Percentiles rank a stretch among this genome's conserved stretches.
Evolutionary conservation across 2,797 vertebrate genomes (phyloP).

Genomic region (Lophotriccus pileatus): DNA sequence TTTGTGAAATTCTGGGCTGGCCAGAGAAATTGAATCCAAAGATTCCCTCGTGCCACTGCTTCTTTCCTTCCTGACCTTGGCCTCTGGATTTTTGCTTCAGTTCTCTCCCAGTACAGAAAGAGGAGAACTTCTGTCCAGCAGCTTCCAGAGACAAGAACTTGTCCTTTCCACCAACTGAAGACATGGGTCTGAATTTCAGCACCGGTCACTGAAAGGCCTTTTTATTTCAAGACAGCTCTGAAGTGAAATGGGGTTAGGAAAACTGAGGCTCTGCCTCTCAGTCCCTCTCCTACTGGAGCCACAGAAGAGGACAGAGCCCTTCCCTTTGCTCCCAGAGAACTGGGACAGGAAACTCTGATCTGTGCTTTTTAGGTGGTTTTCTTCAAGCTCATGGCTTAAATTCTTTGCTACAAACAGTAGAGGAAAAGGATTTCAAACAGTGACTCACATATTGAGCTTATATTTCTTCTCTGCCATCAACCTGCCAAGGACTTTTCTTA

Average conservation of each 20-base stretch:
- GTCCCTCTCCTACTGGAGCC: accelerated
- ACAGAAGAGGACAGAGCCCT: not conserved
- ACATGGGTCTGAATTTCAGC: not conserved
- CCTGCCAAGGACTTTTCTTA: not conserved
- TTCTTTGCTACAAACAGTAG: not conserved
- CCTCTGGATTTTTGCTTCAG: accelerated
- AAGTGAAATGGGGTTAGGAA: not conserved
- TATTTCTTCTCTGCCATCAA: not conserved
- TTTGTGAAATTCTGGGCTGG: not conserved
- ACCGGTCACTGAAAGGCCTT: accelerated
- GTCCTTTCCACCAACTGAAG: not conserved
- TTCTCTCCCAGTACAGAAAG: not conserved
- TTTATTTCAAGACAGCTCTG: not conserved
- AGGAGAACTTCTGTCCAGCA: not conserved
- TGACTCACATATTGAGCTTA: accelerated
- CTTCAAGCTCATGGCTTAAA: not conserved
- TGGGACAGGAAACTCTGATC: not conserved
- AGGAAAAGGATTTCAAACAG: not conserved
- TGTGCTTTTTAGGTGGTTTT: not conserved
- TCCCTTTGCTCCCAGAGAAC: not conserved
- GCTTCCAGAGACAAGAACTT: not conserved
- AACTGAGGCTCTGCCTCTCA: not conserved
- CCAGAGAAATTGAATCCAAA: not conserved
- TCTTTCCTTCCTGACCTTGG: not conserved
- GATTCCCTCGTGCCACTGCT: not conserved